Evolutionary conservation across 2,888 invertebrate genomes (phyloP).

Genomic region (Spisula subtruncata): DNA sequence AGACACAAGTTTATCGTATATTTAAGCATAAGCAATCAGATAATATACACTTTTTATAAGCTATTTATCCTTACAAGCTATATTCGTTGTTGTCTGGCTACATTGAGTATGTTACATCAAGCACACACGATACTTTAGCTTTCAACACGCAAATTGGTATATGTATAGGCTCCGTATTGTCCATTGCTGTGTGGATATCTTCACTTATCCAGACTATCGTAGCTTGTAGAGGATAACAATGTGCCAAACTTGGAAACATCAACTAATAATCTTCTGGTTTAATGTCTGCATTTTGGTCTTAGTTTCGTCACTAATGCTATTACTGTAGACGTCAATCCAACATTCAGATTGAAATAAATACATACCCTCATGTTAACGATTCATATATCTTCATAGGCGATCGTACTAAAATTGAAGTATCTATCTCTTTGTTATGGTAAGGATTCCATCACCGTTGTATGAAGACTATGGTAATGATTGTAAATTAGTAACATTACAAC

Average conservation of each 20-base stretch:
- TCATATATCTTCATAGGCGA: not conserved
- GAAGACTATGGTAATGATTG: too few species aligned
- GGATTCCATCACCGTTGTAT: too few species aligned
- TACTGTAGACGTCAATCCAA: not conserved
- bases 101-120: not conserved
- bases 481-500: too few species aligned
- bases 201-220: not conserved
- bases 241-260: not conserved
- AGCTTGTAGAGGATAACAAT: not conserved
- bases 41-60: too few species aligned
- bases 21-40: too few species aligned
- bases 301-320: not conserved
- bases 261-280: not conserved
- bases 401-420: not conserved
- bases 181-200: not conserved
- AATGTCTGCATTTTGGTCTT: not conserved
- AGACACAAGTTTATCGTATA: too few species aligned
- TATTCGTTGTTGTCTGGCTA: not conserved
- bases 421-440: too few species aligned
- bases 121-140: not conserved
- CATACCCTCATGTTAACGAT: not conserved
- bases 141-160: not conserved
- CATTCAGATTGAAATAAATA: not conserved
- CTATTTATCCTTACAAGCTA: not conserved
- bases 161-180: not conserved